Evolutionary conservation across 2,113 vertebrate genomes (phyloP).

Genomic region (Sphyrna mokarran): DNA sequence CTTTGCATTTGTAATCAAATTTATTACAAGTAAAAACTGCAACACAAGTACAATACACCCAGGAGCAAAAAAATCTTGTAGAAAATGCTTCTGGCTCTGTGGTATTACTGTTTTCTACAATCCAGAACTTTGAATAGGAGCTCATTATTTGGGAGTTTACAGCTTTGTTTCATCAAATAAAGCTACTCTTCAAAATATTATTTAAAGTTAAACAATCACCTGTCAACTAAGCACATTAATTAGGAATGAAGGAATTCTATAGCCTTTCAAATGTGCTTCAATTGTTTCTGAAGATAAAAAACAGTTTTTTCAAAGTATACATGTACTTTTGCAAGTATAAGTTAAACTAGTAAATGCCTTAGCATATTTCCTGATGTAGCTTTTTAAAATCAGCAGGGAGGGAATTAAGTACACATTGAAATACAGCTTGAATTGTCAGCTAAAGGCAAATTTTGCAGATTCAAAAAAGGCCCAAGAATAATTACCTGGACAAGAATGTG

Average conservation of each 20-base stretch:
- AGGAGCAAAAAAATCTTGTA: neutral
- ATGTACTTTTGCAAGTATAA: no score
- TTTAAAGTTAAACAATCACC: neutral
- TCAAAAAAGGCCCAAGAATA: neutral
- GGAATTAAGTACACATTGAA: neutral
- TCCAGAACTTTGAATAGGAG: neutral
- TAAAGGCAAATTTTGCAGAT: neutral
- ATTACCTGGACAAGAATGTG: neutral
- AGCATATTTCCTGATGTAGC: neutral
- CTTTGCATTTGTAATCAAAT: neutral
- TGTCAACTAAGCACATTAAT: neutral
- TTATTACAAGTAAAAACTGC: no score
- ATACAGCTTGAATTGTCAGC: neutral
- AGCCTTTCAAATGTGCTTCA: neutral
- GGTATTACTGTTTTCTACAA: neutral
- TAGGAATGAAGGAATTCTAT: neutral
- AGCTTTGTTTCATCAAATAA: no score
- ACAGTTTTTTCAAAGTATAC: neutral
- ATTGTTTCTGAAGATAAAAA: neutral
- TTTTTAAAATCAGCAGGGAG: neutral
- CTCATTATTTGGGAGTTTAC: neutral
- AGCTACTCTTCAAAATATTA: neutral
- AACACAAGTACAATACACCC: no score
- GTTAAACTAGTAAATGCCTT: no score
- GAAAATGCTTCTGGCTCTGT: neutral